Evolutionary conservation across 2,888 invertebrate genomes (phyloP).

Genomic region (Catocala nupta): DNA sequence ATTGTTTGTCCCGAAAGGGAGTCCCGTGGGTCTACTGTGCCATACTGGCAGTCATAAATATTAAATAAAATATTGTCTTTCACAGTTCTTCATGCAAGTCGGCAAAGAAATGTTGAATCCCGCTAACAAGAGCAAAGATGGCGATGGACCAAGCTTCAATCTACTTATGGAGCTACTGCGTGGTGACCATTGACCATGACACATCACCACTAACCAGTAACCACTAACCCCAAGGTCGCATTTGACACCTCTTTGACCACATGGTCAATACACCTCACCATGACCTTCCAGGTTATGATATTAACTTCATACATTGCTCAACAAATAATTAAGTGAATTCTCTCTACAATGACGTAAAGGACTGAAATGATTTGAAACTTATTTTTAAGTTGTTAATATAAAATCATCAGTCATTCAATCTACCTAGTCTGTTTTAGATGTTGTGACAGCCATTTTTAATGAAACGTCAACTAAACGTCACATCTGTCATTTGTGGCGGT

Average conservation of each 20-base stretch:
- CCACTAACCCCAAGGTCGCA: constrained; percentile 23
- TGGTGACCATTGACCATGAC: constrained; percentile 93
- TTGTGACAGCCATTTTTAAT: constrained; percentile 12
- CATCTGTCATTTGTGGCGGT: too few species aligned
- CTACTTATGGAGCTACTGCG: constrained; percentile 97
- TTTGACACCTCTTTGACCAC: constrained; percentile 17
- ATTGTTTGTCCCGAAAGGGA: too few species aligned
- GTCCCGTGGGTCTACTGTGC: too few species aligned
- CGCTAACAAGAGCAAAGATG: constrained; percentile 94
- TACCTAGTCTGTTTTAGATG: constrained; percentile 33
- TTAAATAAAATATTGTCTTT: constrained; percentile 5
- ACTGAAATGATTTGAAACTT: constrained; percentile 32
- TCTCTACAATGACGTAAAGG: constrained; percentile 47
- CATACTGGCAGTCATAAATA: too few species aligned
- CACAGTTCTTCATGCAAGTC: constrained; percentile 89
- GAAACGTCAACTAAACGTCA: not conserved
- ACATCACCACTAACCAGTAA: not conserved
- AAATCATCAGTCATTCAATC: constrained; percentile 27
- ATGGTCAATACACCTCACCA: constrained; percentile 24
- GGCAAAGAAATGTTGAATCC: constrained; percentile 97
- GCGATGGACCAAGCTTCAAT: constrained; percentile 96
- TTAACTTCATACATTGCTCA: constrained; percentile 60
- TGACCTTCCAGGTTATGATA: constrained; percentile 24
- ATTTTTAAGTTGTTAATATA: constrained; percentile 37
- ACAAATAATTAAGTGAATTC: constrained; percentile 54